Conservation (phyloP, 2,113 vertebrate genomes). For the Ornithorhynchus anatinus region DNA sequence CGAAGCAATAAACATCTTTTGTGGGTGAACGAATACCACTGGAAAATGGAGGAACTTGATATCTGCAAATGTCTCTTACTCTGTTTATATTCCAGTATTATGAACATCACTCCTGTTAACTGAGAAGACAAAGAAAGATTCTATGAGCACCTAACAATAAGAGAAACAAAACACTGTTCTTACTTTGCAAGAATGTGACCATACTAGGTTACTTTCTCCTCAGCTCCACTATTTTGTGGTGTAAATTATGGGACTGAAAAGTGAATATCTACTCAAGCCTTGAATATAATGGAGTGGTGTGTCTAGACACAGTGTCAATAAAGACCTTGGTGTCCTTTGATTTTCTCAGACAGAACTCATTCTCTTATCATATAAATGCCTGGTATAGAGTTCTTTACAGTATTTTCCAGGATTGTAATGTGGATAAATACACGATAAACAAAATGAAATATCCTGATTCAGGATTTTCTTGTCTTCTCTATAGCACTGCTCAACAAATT, state of each 20-base stretch:
- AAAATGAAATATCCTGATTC: background rate
- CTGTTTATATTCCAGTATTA: conserved; percentile 5
- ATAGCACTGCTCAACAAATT: background rate
- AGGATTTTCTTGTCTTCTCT: background rate
- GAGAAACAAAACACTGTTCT: background rate
- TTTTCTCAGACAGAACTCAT: conserved; percentile 10
- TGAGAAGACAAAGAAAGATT: conserved; percentile 11
- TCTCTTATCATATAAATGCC: conserved; percentile 1
- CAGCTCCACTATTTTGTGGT: conserved; percentile 2
- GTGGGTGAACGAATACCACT: conserved; percentile 23
- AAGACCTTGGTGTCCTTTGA: conserved; percentile 1
- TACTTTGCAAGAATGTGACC: background rate
- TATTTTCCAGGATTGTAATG: conserved; percentile 7
- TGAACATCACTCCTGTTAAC: background rate
- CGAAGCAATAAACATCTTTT: conserved; percentile 20
- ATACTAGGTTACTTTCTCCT: background rate
- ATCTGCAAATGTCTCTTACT: background rate
- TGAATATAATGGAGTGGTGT: background rate
- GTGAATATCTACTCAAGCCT: background rate
- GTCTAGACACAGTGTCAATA: conserved; percentile 7
- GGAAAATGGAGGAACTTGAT: conserved; percentile 25
- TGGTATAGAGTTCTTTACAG: background rate
- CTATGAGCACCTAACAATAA: background rate
- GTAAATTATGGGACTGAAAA: conserved; percentile 9
- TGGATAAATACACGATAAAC: background rate